These are phyloP conservation scores for Coracias cyanogaster DNA, from an alignment of 2,797 vertebrate genomes.

Conservation along the genomic window DNA sequence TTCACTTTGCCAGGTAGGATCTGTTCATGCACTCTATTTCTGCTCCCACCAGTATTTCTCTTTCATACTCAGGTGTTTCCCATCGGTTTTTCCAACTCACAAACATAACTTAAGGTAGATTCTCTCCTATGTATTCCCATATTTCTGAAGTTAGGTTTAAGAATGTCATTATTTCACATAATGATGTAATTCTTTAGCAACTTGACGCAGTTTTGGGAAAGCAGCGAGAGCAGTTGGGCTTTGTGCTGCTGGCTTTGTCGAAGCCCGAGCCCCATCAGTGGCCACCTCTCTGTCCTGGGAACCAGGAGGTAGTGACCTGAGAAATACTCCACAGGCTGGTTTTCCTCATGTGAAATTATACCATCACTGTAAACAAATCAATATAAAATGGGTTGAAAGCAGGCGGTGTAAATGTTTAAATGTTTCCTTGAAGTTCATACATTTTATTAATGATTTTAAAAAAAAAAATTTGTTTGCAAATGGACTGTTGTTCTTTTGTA, in stretches of 20 bases:
- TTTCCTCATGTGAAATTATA: neutral
- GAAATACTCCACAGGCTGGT: neutral
- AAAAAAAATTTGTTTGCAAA: neutral
- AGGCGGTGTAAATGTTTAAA: neutral
- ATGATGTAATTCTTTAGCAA: neutral
- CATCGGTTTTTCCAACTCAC: neutral
- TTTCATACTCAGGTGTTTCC: neutral
- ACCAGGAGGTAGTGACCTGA: neutral
- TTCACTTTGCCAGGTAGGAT: neutral
- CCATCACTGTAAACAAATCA: neutral
- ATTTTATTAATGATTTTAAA: neutral
- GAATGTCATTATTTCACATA: neutral
- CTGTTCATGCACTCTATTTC: neutral
- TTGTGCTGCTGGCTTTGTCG: slow-evolving; percentile 50
- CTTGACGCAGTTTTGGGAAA: slow-evolving; percentile 50
- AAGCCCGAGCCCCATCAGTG: neutral
- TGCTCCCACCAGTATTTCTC: neutral
- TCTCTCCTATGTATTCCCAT: neutral
- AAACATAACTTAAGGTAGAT: neutral
- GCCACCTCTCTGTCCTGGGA: neutral
- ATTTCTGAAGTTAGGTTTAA: neutral
- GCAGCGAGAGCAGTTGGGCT: neutral
- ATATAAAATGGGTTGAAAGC: neutral
- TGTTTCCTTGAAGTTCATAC: neutral
- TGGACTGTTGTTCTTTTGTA: neutral